Percentiles rank a stretch among this genome's conserved stretches.
These are phyloP conservation scores for Mystacornis crossleyi DNA, from an alignment of 2,113 vertebrate genomes.

Conservation along the genomic window DNA sequence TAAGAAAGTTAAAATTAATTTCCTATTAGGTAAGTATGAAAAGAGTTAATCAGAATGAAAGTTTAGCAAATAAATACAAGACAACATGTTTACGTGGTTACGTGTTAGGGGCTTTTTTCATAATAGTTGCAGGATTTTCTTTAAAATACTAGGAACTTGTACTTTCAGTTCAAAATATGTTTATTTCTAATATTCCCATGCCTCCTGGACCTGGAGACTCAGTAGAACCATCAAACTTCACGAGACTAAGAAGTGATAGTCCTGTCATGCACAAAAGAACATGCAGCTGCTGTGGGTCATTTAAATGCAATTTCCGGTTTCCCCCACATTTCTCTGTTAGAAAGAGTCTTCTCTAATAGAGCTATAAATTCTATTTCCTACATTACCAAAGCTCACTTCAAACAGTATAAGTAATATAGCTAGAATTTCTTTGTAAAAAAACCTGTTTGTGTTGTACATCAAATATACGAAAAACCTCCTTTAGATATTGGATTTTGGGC, in stretches of 20 bases:
- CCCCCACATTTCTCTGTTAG: background rate
- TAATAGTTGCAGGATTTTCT: background rate
- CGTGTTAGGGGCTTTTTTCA: background rate
- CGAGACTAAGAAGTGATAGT: background rate
- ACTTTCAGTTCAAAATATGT: background rate
- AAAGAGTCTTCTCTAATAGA: background rate
- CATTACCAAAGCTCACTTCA: background rate
- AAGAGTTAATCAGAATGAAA: background rate
- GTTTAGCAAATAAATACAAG: background rate
- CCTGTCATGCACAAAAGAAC: background rate
- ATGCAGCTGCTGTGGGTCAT: background rate
- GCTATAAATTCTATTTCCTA: background rate
- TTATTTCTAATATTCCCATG: background rate
- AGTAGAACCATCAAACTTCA: background rate
- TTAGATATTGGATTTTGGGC: background rate
- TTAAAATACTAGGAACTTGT: background rate
- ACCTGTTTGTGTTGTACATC: background rate
- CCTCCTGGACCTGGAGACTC: background rate
- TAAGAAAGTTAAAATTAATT: background rate
- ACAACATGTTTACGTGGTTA: background rate
- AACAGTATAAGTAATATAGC: background rate
- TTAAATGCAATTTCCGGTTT: background rate
- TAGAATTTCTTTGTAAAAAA: background rate
- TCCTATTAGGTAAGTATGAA: background rate
- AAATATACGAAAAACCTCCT: background rate